Base-by-base conservation (phyloP, 2,888 invertebrate genomes). In the Cistogaster globosa region DNA sequence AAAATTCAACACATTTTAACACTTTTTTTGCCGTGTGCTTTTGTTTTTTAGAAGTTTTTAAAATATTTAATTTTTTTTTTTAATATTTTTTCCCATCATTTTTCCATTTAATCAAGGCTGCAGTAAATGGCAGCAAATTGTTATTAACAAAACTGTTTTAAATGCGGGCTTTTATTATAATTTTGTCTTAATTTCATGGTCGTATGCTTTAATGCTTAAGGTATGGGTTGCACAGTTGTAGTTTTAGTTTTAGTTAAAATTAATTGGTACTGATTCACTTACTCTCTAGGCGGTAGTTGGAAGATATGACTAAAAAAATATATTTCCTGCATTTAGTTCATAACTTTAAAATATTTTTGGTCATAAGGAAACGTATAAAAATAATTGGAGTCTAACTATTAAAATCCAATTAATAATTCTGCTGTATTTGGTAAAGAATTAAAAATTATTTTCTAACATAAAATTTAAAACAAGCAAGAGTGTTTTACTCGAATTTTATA, bases 21-120 rank as follows among this genome's bases (percentile, higher is more conserved):
- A 84, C 81, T 74, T 74, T 74, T 74, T 79, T 77, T 63, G 18
- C 67, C 74, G 53, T 74, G 26, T 84, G 81, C 26, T 68, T 72
- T 74, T 74, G 60, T 76, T 57, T 63, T 63, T 36, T n/a, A 22
- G 8, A 48, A 45, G 18, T 62, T 62, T 69, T 62, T 42, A 18
- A 14, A 58, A 67, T 11, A 38, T 12, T 0, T 57, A 32, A 4
- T 51, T 26, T 12, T 9, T 45, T 42, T 62, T 63, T 71, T 8
- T 60, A 2, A 32, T 32, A 26, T 18, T 51, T 42, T 42, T 36
- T 62, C 55, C 38, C 45, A 14, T 26, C 14, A 68, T 38, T 60
- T 71, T 71, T 6, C 14, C 42, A 32, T 51, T 72, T 65, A 32
- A 12, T 51, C 20, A 6, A 42, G 18, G 58, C 14, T 42, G 18